Evolutionary conservation across 2,797 vertebrate genomes (phyloP).

Genomic region (Aselliscus stoliczkanus): DNA sequence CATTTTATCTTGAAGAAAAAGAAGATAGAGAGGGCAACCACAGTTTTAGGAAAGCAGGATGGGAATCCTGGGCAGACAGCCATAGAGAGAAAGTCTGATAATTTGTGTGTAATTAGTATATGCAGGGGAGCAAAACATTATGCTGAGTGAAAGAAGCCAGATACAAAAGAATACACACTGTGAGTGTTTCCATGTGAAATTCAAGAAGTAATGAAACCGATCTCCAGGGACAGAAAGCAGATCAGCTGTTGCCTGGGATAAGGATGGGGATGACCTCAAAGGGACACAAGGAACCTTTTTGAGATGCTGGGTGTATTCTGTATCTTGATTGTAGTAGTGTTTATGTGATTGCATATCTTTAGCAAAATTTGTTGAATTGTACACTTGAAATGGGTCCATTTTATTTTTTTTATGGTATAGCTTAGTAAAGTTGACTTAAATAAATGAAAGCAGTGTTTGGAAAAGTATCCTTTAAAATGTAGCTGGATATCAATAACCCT

Average conservation of each 20-base stretch:
- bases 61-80: background rate
- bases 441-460: conserved; percentile 81
- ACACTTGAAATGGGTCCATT: background rate
- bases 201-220: background rate
- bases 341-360: background rate
- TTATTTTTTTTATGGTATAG: background rate
- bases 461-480: conserved; percentile 96
- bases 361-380: background rate
- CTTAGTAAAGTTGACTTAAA: background rate
- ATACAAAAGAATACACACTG: background rate
- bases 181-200: background rate
- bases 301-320: background rate
- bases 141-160: background rate
- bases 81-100: background rate
- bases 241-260: too few species aligned
- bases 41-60: background rate
- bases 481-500: conserved; percentile 91
- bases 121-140: background rate
- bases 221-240: background rate
- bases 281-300: background rate
- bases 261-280: background rate
- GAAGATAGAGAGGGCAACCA: background rate
- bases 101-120: background rate
- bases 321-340: background rate
- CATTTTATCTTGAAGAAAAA: background rate